Evolutionary conservation across 2,888 invertebrate genomes (phyloP).

Genomic region (Anorthoa munda): DNA sequence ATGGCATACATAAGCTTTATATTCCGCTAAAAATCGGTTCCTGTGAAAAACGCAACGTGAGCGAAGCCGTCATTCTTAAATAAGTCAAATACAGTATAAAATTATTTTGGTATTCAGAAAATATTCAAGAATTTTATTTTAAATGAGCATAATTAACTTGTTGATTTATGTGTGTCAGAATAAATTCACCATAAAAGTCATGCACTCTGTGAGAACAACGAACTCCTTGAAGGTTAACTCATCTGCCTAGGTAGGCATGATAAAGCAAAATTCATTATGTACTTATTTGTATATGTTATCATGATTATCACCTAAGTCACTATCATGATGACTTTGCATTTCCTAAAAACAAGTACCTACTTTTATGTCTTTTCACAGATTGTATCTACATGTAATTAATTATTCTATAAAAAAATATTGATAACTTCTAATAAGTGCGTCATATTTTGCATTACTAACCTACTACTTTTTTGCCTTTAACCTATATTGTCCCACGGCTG

Average conservation of each 20-base stretch:
- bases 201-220: slow-evolving; percentile 9
- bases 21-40: not conserved
- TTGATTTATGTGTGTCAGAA: slow-evolving; percentile 1
- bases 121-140: not conserved
- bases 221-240: slow-evolving; percentile 32
- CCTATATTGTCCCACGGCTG: too few species aligned
- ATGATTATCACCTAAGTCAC: slow-evolving; percentile 6
- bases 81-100: too few species aligned
- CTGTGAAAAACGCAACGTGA: not conserved
- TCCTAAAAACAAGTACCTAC: not conserved
- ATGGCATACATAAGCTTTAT: too few species aligned
- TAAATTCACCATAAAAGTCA: slow-evolving; percentile 18
- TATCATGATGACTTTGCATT: slow-evolving; percentile 33
- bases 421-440: not conserved
- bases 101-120: not conserved
- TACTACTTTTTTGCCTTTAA: too few species aligned
- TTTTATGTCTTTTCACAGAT: not conserved
- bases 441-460: not conserved
- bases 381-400: not conserved
- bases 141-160: not conserved
- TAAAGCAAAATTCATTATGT: not conserved
- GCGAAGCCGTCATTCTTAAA: too few species aligned
- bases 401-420: not conserved
- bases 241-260: slow-evolving; percentile 18
- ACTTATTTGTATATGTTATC: not conserved